Percentiles rank a stretch among this genome's conserved stretches.
phyloP scores from a whole-genome alignment of 2,113 vertebrate genomes.

The Caracal caracal region DNA sequence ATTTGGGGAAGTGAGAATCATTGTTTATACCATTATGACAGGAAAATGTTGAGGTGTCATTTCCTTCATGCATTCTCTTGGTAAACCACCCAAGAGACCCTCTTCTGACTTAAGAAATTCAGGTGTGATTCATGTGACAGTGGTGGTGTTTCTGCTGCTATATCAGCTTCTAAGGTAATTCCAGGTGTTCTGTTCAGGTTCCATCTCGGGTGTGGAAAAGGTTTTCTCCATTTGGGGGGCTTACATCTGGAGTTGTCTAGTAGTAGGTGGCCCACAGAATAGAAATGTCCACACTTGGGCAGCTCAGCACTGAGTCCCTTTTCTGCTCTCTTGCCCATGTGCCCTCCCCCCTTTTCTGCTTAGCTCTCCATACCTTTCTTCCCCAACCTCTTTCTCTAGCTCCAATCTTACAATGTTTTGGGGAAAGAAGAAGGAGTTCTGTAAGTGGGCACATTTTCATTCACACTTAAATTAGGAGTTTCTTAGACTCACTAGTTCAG shows the following conservation, averaged over 20 bases:
- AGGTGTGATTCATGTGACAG: not conserved
- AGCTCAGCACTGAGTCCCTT: not conserved
- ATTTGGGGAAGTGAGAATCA: not conserved
- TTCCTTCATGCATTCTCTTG: not conserved
- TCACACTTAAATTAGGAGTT: not conserved
- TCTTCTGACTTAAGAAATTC: not conserved
- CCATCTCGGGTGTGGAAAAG: not conserved
- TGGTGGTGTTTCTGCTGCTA: not conserved
- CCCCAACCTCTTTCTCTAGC: not conserved
- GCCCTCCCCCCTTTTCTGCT: not conserved
- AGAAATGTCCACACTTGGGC: not conserved
- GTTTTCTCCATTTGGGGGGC: not conserved
- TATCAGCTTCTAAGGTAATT: not conserved
- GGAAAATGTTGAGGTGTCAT: not conserved
- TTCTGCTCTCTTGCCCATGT: too few species aligned
- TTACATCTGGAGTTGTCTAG: not conserved
- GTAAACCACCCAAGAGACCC: not conserved
- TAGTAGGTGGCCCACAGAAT: not conserved
- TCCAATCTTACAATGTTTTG: not conserved
- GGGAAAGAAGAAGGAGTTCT: not conserved
- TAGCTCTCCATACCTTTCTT: not conserved
- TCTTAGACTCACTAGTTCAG: conserved; percentile 1
- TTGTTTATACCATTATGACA: not conserved
- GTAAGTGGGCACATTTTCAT: not conserved
- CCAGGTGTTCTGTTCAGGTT: not conserved